Conservation (phyloP, 2,888 invertebrate species). For the Rhogogaster chlorosoma region DNA sequence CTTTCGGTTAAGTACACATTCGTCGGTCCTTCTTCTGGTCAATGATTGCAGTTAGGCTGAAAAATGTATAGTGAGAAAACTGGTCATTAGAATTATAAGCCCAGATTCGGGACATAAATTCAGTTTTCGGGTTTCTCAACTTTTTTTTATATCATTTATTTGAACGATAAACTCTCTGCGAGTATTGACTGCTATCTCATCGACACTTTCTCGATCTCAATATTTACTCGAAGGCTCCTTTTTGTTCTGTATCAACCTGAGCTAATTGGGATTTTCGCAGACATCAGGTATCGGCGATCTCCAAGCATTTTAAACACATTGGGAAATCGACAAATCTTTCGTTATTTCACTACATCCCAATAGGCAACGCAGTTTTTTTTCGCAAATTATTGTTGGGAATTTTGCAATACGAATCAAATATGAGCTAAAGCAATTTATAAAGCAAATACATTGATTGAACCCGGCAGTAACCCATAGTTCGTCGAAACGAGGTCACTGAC, state of each 20-base stretch:
- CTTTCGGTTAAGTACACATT: not conserved
- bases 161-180: not conserved
- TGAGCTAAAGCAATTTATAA: not conserved
- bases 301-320: not conserved
- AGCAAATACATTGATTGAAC: not conserved
- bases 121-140: not conserved
- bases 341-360: not conserved
- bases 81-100: not conserved
- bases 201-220: not conserved
- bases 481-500: conserved; percentile 27
- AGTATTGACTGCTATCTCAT: not conserved
- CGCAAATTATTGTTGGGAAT: not conserved
- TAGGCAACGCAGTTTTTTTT: not conserved
- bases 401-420: not conserved
- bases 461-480: not conserved
- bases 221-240: not conserved
- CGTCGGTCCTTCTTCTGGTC: not conserved
- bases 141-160: not conserved
- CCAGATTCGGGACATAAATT: not conserved
- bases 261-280: not conserved
- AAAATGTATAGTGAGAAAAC: not conserved
- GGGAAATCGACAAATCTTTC: not conserved
- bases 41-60: too few species aligned
- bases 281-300: not conserved
- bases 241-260: not conserved